phyloP scores from a whole-genome alignment of 2,888 invertebrate species.

The Heliconius ismenius region DNA sequence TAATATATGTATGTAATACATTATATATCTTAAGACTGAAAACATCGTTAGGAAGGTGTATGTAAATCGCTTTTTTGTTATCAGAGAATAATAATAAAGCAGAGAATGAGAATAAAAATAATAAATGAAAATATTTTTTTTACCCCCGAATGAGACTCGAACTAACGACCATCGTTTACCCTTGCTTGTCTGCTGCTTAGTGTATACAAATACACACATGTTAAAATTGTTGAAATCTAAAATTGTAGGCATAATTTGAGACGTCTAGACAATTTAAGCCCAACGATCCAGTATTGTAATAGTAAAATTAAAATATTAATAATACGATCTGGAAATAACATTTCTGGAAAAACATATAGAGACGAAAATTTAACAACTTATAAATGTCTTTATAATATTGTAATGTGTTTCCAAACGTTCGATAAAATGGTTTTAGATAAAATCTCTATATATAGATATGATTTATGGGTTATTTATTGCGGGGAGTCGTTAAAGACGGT shows the following conservation, averaged over 20 bases:
- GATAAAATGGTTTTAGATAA: constrained; percentile 61
- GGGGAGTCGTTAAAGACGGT: constrained; percentile 53
- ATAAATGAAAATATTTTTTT: background rate
- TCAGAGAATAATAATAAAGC: too few relatives aligned
- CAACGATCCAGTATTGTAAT: constrained; percentile 67
- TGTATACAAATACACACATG: background rate
- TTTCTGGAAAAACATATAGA: background rate
- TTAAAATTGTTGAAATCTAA: background rate
- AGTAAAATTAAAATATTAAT: constrained; percentile 74
- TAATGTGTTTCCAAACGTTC: constrained; percentile 57
- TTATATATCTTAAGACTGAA: too few relatives aligned
- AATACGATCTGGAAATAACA: constrained; percentile 6
- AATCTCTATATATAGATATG: constrained; percentile 63
- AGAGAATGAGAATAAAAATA: background rate
- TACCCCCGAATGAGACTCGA: background rate
- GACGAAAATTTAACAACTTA: constrained; percentile 12
- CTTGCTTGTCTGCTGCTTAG: background rate
- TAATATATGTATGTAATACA: background rate
- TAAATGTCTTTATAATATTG: constrained; percentile 36
- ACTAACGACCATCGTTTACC: background rate
- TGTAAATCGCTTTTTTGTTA: too few relatives aligned
- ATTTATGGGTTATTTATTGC: constrained; percentile 65
- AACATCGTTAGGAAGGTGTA: too few relatives aligned
- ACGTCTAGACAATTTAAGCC: constrained; percentile 72
- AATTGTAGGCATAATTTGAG: constrained; percentile 52